A percentile compares a stretch with the other conserved stretches of the same genome.
Evolutionary conservation across 2,888 invertebrate species (phyloP).

Genomic region (Mythimna lalbum): DNA sequence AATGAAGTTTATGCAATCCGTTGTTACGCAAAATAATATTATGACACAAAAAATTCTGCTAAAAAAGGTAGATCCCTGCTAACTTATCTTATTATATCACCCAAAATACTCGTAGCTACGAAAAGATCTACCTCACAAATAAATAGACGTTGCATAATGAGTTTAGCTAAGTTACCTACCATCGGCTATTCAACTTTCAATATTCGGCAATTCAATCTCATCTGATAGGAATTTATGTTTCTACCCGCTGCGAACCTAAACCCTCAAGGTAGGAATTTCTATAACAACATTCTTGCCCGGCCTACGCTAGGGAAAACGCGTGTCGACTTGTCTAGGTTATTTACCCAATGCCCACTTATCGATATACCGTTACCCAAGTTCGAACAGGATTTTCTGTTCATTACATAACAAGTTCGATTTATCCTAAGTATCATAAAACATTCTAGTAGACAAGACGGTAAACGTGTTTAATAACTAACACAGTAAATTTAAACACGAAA

Average conservation of each 20-base stretch:
- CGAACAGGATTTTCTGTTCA: slow-evolving; percentile 26
- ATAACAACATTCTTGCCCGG: slow-evolving; percentile 54
- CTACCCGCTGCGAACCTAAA: slow-evolving; percentile 15
- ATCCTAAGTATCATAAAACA: slow-evolving; percentile 19
- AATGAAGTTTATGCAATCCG: too few species aligned
- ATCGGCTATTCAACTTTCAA: slow-evolving; percentile 28
- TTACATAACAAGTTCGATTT: slow-evolving; percentile 43
- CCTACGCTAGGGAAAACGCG: slow-evolving; percentile 48
- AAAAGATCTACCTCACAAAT: slow-evolving; percentile 5
- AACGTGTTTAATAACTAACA: slow-evolving; percentile 2
- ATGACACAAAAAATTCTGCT: too few species aligned
- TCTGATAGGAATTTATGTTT: slow-evolving; percentile 40
- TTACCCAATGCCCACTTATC: slow-evolving; percentile 33
- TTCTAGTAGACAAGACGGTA: not conserved
- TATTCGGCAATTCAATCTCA: slow-evolving; percentile 42
- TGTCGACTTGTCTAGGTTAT: slow-evolving; percentile 26
- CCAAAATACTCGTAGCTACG: slow-evolving; percentile 11
- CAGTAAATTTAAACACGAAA: not conserved
- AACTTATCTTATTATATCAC: not conserved
- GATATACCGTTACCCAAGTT: slow-evolving; percentile 44
- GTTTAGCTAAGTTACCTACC: slow-evolving; percentile 23
- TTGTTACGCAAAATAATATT: too few species aligned
- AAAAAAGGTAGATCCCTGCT: too few species aligned
- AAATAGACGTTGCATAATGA: not conserved
- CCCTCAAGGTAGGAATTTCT: slow-evolving; percentile 45